Evolutionary conservation across 2,797 vertebrate genomes (phyloP), one percentile per base, ranked within the genome.

Genomic region (Hyperoplus immaculatus): DNA sequence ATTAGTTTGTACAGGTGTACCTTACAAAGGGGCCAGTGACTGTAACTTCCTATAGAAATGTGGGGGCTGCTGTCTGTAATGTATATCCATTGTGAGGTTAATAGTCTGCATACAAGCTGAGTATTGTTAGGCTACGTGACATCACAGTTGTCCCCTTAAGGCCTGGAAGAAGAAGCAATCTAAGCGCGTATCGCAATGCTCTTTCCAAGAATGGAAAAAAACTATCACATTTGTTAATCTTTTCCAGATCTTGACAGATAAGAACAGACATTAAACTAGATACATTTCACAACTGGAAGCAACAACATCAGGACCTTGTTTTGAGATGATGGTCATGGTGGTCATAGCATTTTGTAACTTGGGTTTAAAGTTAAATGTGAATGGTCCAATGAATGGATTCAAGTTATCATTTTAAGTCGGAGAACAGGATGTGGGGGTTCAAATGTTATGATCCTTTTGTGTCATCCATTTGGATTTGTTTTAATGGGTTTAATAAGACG

Each of bases 251-350:
- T 53, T 41, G n/a, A 58, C 15, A 55, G 57, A 60, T n/a, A 6
- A 45, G 10, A 64, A 41, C 4, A 13, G 16, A 39, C 39, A 18
- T 56, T 63, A 46, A 56, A 51, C 38, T 15, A 9, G 9, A 18
- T 43, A 46, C 14, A 51, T 80, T 75, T 66, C 57, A 51, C 45
- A 75, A 66, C 16, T 75, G 42, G 9, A 61, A 29, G 49, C 58
- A 49, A 60, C 12, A 41, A 61, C n/a, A 66, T 50, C 12, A 66
- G 29, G 38, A 47, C 12, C 11, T 6, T 45, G 13, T 65, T 10
- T 64, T 53, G 9, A 70, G 29, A 60, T 15, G 13, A 29, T 15
- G 50, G n/a, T 53, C 46, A 76, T 14, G 36, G 41, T 63, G 3
- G 29, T 29, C 29, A 29, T 29, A 29, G 29, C 29, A 29, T 59